Base-by-base conservation (phyloP, 2,797 vertebrate genomes). In the Acanthopagrus latus region DNA sequence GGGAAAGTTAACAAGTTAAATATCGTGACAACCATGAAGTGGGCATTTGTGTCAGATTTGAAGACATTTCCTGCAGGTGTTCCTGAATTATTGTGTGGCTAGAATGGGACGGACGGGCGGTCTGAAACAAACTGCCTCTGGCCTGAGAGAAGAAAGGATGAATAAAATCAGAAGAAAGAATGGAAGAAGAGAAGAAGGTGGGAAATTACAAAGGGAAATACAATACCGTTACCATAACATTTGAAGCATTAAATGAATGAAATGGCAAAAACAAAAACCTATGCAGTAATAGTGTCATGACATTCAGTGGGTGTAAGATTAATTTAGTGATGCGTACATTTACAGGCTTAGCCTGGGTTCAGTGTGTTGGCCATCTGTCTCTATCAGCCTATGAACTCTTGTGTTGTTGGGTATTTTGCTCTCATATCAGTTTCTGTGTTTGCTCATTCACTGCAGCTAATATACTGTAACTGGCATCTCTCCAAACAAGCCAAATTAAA, bases 401-500 rank as follows among this genome's bases (percentile, higher is more conserved):
- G 11, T n/a, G 25, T 25, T n/a, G 29, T 43, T 3, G 11, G 9
- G 18, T n/a, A 16, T 67, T 50, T 64, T 25, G n/a, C 4, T 9
- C 3, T 25, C 25, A 38, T 50, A 44, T 55, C 25, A 51, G 62
- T 23, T 21, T 27, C 46, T 25, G 10, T 60, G 46, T 48, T 56
- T 57, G 44, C 44, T 27, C 17, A 18, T 66, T 71, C 43, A 46
- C 27, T 23, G 23, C 68, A 56, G 46, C 64, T 71, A 20, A 10
- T 51, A n/a, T 29, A 38, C 38, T 38, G 38, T 38, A 66, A 66
- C 20, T 62, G 64, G 59, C 43, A 65, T 50, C 38, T 29, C 16
- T 25, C 74, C 67, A 59, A 70, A 50, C 9, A 55, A 71, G 10
- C 12, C 25, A 14, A 52, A 76, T 33, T n/a, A 51, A 44, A 58